These are phyloP conservation scores for Achroia grisella DNA, from an alignment of 1,140 invertebrate species.

Conservation along the genomic window DNA sequence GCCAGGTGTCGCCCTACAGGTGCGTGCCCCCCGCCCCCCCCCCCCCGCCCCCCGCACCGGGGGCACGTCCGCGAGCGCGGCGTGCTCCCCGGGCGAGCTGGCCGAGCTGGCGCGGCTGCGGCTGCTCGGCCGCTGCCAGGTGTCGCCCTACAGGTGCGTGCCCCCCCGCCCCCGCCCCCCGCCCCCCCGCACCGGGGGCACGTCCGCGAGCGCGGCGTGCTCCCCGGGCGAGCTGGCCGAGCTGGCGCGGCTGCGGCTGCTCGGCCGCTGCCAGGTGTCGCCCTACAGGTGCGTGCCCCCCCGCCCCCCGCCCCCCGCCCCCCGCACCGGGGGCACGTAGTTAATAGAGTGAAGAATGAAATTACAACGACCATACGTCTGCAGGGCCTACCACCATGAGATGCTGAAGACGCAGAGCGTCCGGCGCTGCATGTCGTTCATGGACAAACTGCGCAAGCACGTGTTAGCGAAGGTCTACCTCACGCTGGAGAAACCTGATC, in stretches of 20 bases:
- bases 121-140: slow-evolving; percentile 55
- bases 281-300: slow-evolving; percentile 75
- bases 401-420: slow-evolving; percentile 89
- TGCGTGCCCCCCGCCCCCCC: no score
- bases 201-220: slow-evolving; percentile 29
- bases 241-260: no score
- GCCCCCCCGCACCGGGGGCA: slow-evolving; percentile 28
- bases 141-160: slow-evolving; percentile 73
- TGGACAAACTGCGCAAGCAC: slow-evolving; percentile 80
- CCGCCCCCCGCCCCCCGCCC: no score
- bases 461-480: slow-evolving; percentile 81
- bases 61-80: no score
- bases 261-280: slow-evolving; percentile 19
- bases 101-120: slow-evolving; percentile 43
- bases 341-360: no score
- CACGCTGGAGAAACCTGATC: slow-evolving; percentile 76
- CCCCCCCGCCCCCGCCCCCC: no score
- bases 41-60: no score
- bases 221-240: no score
- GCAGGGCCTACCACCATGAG: slow-evolving; percentile 88
- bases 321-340: no score
- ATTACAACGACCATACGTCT: slow-evolving; percentile 2
- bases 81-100: slow-evolving; percentile 47
- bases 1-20: slow-evolving; percentile 73
- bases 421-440: slow-evolving; percentile 83